Base-by-base conservation (phyloP, 2,113 vertebrate species). In the Oplegnathus fasciatus region DNA sequence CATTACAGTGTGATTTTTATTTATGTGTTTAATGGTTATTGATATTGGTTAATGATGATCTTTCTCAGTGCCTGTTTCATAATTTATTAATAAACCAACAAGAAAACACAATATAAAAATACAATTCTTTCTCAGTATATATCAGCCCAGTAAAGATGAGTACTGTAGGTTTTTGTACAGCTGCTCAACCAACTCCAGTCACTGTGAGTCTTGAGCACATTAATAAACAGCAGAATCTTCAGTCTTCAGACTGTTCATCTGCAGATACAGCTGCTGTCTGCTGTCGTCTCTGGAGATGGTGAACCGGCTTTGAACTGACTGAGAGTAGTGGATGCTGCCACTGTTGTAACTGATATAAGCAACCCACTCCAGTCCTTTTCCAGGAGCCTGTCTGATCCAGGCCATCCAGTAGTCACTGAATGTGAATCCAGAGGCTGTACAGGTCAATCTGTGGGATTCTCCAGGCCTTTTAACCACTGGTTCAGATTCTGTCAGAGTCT, bases 151-250 rank as follows among this genome's bases (percentile, higher is more conserved):
- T 44, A 44, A 44, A 11, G 2, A 13, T 13, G 42, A 44, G 42
- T 44, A 0, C 42, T 44, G 42, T 44, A 11, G 42, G 42, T 11
- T 44, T 44, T 44, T 44, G 10, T 14, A 44, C 11, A 44, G 62
- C 67, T 52, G 7, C 9, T 30, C 17, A 50, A 50, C 28, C 67
- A 52, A 11, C 67, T 50, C 30, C 14, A 22, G 46, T 52, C 64
- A 46, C 34, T 30, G 50, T 68, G 48, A 1, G 1, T 75, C 32
- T 67, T 48, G 15, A 15, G 64, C 75, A 55, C 75, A 78, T 30
- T 78, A 78, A 66, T 78, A 67, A 65, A 78, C 75, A 42, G 62
- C 75, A 42, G 62, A 78, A 22, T 72, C 70, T 55, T 72, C 50
- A 52, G 50, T 52, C 50, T 52, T 52, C 18, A 52, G 50, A 22